Evolutionary conservation across 2,113 vertebrate genomes (phyloP).

Genomic region (Pristiophorus japonicus): DNA sequence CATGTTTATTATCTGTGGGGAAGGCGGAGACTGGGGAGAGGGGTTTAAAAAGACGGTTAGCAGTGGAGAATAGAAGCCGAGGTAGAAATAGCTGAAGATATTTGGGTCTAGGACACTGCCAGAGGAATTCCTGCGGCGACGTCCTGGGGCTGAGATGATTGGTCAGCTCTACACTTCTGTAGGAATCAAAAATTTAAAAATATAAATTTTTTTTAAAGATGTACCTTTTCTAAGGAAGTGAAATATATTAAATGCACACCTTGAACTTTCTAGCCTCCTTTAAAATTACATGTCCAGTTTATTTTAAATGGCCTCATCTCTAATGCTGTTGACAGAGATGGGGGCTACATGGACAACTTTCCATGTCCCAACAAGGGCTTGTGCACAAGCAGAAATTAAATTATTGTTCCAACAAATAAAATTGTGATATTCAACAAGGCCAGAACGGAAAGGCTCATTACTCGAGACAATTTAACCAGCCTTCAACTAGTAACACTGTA

Average conservation of each 20-base stretch:
- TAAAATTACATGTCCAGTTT: neutral
- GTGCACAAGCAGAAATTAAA: neutral
- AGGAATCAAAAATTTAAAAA: neutral
- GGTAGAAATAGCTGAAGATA: no score
- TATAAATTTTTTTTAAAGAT: neutral
- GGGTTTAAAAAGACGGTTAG: no score
- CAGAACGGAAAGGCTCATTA: neutral
- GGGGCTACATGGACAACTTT: neutral
- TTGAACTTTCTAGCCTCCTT: neutral
- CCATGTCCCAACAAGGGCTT: neutral
- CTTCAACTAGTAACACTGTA: no score
- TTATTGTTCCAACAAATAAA: neutral
- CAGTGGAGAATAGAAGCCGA: no score
- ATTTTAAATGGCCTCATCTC: neutral
- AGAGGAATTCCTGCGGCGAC: neutral
- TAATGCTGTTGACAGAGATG: neutral
- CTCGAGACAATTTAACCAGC: neutral
- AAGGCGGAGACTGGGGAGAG: no score
- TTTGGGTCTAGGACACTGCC: no score
- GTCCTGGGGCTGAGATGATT: neutral
- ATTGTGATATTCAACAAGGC: neutral
- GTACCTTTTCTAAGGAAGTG: neutral
- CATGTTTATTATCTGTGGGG: no score
- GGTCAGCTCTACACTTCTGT: neutral
- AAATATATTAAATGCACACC: neutral